phyloP scores from a whole-genome alignment of 2,797 vertebrate species.

The Dendrocincla fuliginosa region DNA sequence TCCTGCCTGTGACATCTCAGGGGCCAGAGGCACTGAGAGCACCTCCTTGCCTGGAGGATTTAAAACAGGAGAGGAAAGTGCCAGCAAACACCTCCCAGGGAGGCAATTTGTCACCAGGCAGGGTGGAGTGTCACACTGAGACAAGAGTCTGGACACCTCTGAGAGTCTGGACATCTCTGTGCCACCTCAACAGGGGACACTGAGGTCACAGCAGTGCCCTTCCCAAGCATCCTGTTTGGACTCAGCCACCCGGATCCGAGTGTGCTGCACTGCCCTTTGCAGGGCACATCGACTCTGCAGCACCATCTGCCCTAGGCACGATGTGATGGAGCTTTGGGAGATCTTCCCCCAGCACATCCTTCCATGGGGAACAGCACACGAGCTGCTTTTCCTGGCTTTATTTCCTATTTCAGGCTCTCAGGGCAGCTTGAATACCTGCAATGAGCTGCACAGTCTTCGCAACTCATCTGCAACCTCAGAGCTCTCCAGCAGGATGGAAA shows the following conservation, averaged over 20 bases:
- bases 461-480: not conserved
- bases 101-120: not conserved
- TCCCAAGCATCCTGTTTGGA: not conserved
- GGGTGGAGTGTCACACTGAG: not conserved
- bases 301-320: not conserved
- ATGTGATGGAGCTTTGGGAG: not conserved
- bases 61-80: not conserved
- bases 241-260: not conserved
- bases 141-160: not conserved
- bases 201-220: not conserved
- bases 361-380: not conserved
- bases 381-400: not conserved
- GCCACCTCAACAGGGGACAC: not conserved
- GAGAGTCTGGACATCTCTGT: not conserved
- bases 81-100: not conserved
- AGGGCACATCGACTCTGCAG: not conserved
- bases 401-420: fast-evolving
- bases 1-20: fast-evolving
- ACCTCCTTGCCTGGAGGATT: not conserved
- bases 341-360: not conserved
- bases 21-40: not conserved
- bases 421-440: not conserved
- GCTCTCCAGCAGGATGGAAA: not conserved
- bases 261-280: not conserved
- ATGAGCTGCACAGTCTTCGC: not conserved